Percentiles rank a stretch among this genome's conserved stretches.
These are phyloP conservation scores for Acanthaster planci DNA, from an alignment of 35 echinoderm and acorn worm species.

Conservation along the genomic window DNA sequence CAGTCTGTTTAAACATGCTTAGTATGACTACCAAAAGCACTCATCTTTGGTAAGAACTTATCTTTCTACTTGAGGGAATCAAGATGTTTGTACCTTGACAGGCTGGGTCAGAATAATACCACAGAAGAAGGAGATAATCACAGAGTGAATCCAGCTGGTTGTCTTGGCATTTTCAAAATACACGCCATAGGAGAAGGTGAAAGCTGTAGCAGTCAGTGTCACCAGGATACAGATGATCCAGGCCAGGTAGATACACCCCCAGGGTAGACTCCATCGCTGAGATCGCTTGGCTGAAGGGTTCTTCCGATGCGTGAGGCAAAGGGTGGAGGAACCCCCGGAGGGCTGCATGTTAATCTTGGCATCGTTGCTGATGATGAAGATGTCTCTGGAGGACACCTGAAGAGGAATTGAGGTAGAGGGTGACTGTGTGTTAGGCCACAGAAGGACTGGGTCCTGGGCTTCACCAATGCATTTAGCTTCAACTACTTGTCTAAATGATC, in stretches of 20 bases:
- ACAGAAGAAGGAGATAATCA: constrained; percentile 70
- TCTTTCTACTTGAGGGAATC: no score
- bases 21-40: no score
- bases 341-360: background rate
- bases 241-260: constrained; percentile 83
- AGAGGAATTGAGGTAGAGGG: no score
- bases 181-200: constrained; percentile 85
- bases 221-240: constrained; percentile 69
- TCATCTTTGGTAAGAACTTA: no score
- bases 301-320: no score
- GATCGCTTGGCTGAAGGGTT: constrained; percentile 42
- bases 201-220: constrained; percentile 47
- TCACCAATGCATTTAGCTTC: no score
- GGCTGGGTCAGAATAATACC: constrained; percentile 86
- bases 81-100: constrained; percentile 65
- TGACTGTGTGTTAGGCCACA: no score
- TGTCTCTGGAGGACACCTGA: constrained; percentile 14
- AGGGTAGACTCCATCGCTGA: constrained; percentile 69
- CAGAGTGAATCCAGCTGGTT: constrained; percentile 70
- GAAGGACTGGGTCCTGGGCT: no score
- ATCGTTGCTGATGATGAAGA: constrained; percentile 10
- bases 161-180: constrained; percentile 66
- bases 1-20: no score
- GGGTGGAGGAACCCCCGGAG: background rate
- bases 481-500: no score